Evolutionary conservation across 2,888 invertebrate genomes (phyloP).

Genomic region (Microplitis manilae): DNA sequence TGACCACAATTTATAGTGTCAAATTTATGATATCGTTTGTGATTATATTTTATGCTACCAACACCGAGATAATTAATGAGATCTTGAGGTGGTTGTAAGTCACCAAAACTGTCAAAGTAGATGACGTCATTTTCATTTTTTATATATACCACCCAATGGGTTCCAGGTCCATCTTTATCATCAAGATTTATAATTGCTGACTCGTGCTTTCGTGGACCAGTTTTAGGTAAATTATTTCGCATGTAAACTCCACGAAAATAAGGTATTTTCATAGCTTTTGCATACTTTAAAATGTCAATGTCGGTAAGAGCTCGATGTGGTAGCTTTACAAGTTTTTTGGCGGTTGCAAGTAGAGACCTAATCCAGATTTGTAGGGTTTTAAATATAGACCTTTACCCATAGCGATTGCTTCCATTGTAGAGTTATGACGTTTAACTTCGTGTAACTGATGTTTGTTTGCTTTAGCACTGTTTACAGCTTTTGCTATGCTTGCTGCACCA

Average conservation of each 20-base stretch:
- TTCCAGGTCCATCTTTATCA: too few species aligned
- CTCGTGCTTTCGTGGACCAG: too few species aligned
- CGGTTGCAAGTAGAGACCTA: too few species aligned
- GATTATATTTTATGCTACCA: too few species aligned
- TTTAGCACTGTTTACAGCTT: constrained; percentile 60
- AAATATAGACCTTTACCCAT: constrained; percentile 36
- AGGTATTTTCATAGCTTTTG: constrained; percentile 37
- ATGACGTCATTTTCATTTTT: constrained; percentile 19
- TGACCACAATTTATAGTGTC: too few species aligned
- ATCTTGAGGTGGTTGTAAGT: constrained; percentile 37
- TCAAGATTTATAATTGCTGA: too few species aligned
- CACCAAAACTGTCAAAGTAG: constrained; percentile 50
- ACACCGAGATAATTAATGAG: too few species aligned
- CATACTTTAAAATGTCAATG: constrained; percentile 49
- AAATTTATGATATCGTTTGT: too few species aligned
- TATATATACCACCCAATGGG: too few species aligned
- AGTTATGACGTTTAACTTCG: constrained; percentile 62
- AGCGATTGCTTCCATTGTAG: too few species aligned
- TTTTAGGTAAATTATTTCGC: too few species aligned
- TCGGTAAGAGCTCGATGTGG: constrained; percentile 56
- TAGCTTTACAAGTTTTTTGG: constrained; percentile 45
- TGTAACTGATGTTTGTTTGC: constrained; percentile 55
- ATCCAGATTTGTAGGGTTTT: constrained; percentile 30
- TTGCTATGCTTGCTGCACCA: constrained; percentile 53
- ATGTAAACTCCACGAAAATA: too few species aligned